Percentiles rank a stretch among this genome's conserved stretches.
These are phyloP conservation scores for Ancistrus triradiatus DNA, from an alignment of 2,113 vertebrate genomes.

Conservation along the genomic window DNA sequence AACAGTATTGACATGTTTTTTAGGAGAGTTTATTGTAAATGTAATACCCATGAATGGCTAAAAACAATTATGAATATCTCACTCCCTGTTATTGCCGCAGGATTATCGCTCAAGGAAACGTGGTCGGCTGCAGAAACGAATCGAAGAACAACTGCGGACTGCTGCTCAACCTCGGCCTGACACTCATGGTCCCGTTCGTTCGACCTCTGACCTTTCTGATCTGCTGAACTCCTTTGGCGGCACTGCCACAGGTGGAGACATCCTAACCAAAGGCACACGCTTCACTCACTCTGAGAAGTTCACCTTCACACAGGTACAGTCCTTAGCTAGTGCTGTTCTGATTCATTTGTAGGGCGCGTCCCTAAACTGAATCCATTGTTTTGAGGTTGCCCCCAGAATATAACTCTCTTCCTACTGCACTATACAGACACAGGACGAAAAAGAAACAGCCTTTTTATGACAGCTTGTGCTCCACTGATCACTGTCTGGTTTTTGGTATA, in stretches of 20 bases:
- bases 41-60: not conserved
- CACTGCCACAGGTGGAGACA: constrained; percentile 45
- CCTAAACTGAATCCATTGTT: too few species aligned
- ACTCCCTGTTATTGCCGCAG: constrained; percentile 53
- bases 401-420: too few species aligned
- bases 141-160: constrained; percentile 77
- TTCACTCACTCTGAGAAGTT: constrained; percentile 86
- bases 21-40: not conserved
- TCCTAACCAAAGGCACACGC: constrained; percentile 76
- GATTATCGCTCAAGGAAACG: constrained; percentile 72
- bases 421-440: too few species aligned
- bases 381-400: too few species aligned
- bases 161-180: constrained; percentile 49
- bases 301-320: constrained; percentile 79
- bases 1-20: not conserved
- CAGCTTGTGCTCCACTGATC: too few species aligned
- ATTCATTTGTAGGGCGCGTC: too few species aligned
- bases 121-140: constrained; percentile 72
- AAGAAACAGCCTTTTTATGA: too few species aligned
- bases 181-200: constrained; percentile 44
- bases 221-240: constrained; percentile 72
- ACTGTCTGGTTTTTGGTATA: too few species aligned
- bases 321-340: too few species aligned
- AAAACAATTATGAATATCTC: not conserved
- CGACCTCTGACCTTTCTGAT: constrained; percentile 70